Conservation (phyloP, 2,797 vertebrate genomes). For the Harpagifer antarcticus region DNA sequence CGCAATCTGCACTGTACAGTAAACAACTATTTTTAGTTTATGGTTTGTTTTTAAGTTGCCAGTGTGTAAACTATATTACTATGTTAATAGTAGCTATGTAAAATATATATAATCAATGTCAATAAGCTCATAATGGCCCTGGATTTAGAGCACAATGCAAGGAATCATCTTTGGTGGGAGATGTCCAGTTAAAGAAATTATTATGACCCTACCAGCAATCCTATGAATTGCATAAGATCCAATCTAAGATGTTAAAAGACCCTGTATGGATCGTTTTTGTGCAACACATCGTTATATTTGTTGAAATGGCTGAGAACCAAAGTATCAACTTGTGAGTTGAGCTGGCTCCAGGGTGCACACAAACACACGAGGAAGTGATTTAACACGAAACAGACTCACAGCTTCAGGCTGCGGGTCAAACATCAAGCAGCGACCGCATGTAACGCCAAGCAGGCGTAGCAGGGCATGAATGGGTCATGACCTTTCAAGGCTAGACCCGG, state of each 20-base stretch:
- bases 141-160: neutral
- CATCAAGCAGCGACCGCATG: neutral
- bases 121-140: neutral
- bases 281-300: neutral
- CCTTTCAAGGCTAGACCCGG: neutral
- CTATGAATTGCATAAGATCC: too few relatives aligned
- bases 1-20: neutral
- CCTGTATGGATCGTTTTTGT: neutral
- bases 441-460: neutral
- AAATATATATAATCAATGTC: neutral
- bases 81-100: too few relatives aligned
- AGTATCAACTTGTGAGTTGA: neutral
- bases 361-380: conserved; percentile 17
- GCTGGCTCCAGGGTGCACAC: neutral
- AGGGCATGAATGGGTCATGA: conserved; percentile 12
- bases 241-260: too few relatives aligned
- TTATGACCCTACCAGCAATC: neutral
- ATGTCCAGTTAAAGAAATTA: neutral
- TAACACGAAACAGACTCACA: conserved; percentile 11
- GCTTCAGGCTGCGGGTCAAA: conserved; percentile 25
- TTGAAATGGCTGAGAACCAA: neutral
- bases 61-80: neutral
- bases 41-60: conserved; percentile 11
- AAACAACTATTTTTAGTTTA: neutral
- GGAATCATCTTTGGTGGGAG: neutral